Evolutionary conservation across 2,888 invertebrate genomes (phyloP), one percentile per base, ranked within the genome.

Genomic region (Drosophila maculinotata): DNA sequence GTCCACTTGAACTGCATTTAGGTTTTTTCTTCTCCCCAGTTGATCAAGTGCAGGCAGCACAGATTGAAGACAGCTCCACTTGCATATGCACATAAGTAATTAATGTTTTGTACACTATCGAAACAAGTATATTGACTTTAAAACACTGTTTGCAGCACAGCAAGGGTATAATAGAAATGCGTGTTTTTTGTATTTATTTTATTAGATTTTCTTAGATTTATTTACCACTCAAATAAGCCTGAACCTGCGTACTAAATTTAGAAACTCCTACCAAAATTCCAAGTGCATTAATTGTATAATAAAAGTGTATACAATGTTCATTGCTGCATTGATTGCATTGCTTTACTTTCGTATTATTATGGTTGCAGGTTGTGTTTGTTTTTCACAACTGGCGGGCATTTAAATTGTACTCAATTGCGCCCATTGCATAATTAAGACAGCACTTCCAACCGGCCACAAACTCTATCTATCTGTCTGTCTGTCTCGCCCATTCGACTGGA

Each of bases 361-460:
- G 30, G 51, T 26, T 71, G 56, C 10, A 48, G 39, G 49, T 62
- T 62, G 44, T 85, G 77, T 86, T 80, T 86, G 74, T 64, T 86
- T 81, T 86, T 81, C 84, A 86, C 84, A 77, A 86, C 87, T 75
- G 67, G 56, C 75, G 69, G 63, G 52, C 80, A 80, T 83, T 77
- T 83, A 86, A 83, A 86, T 79, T 83, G 81, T 87, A 72, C 84
- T 82, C 81, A 84, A 82, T 84, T 84, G 87, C 76, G 81, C 66
- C 69, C 81, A 82, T 82, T 82, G 87, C 81, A 82, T 82, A 82
- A 82, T 87, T 82, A 82, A 82, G 81, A 80, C 81, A 84, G 76
- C 81, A 73, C 72, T 75, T 70, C 36, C 70, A 74, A 53, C 65
- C 56, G 71, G 74, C 59, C 76, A 52, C 69, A 56, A 73, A 14